Base-by-base conservation (phyloP, 2,888 invertebrate species). In the Homarus gammarus region DNA sequence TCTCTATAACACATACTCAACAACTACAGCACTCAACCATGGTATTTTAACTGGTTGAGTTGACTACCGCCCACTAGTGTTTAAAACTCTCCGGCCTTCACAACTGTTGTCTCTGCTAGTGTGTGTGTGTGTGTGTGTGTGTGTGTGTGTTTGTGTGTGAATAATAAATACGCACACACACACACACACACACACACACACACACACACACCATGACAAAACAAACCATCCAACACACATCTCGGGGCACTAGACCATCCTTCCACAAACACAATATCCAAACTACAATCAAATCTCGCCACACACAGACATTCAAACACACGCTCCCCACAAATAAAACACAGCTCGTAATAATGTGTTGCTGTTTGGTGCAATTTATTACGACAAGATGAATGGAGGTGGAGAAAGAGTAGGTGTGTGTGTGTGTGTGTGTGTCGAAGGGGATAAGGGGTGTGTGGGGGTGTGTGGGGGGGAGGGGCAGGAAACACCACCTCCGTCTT, bases 161-260 rank as follows among this genome's bases (percentile, higher is more conserved):
- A n/a, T n/a, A n/a, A 40, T n/a, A 36, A 15, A 22, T 68, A 44
- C 56, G 56, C 56, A 56, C 56, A 18, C 56, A 56, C 56, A 18
- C 56, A 56, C 56, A 56, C 56, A 56, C 56, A 56, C 56, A 56
- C 56, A 56, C 56, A 56, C 56, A 56, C 56, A 56, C 56, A 56
- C 56, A 33, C 38, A 72, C 72, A 22, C 38, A 33, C 72, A 70
- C 70, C 12, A 6, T 27, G 6, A 70, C 31, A 70, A 15, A 8
- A 70, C 10, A 31, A 33, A 27, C 70, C 31, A 12, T 70, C 36
- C 18, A 6, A 15, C 2, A 6, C 64, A 10, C 18, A 8, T 12
- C 64, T 10, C n/a, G n/a, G n/a, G n/a, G 5, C 64, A 64, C 31
- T 18, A 22, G 8, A 64, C 3, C 22, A 64, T 22, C 6, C 31